Evolutionary conservation across 2,113 vertebrate species (phyloP).

Genomic region (Actenoides lindsayi): DNA sequence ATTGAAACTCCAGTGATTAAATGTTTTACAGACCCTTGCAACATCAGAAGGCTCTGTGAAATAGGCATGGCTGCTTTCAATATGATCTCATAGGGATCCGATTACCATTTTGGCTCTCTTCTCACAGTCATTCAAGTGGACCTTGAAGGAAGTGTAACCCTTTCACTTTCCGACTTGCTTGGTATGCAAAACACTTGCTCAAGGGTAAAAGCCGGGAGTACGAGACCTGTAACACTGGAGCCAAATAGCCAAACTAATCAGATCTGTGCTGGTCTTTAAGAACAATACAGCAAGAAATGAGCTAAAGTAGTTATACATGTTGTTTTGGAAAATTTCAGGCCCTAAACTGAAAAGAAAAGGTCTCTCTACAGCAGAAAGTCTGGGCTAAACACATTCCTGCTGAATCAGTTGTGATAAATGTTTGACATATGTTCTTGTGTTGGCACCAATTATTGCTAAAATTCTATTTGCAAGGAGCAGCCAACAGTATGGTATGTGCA

Average conservation of each 20-base stretch:
- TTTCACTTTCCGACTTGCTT: conserved; percentile 35
- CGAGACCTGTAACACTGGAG: background rate
- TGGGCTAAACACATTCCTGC: background rate
- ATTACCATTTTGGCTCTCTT: conserved; percentile 57
- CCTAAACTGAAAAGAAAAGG: background rate
- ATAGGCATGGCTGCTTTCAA: conserved; percentile 58
- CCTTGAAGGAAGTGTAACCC: conserved; percentile 53
- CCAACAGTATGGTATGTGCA: background rate
- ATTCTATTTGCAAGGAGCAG: background rate
- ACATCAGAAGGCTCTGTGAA: conserved; percentile 58
- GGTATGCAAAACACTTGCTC: background rate
- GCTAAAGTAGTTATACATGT: background rate
- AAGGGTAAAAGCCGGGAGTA: background rate
- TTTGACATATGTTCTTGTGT: background rate
- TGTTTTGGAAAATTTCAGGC: background rate
- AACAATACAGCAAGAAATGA: background rate
- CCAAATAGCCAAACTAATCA: background rate
- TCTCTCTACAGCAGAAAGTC: background rate
- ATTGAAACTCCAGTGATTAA: conserved; percentile 53
- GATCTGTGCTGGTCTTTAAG: background rate
- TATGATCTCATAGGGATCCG: conserved; percentile 59
- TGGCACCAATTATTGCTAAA: conserved; percentile 14
- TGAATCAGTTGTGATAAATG: background rate
- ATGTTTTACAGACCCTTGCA: conserved; percentile 60
- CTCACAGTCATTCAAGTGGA: conserved; percentile 28